Evolutionary conservation across 2,797 vertebrate genomes (phyloP), one percentile per base, ranked within the genome.

Genomic region (Phrynocephalus vlangalii): DNA sequence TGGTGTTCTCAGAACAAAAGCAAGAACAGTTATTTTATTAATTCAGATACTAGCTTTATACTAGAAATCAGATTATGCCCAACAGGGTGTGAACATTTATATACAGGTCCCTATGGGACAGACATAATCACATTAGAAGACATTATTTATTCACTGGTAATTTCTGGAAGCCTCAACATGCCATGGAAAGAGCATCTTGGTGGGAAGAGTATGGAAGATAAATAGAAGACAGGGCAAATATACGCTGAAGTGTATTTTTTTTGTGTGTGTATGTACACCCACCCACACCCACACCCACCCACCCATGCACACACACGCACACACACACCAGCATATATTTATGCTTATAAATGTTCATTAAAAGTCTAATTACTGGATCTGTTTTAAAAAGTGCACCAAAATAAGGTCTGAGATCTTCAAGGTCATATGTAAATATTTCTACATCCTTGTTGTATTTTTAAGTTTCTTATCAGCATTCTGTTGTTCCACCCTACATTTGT

Each of bases 71-170:
- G 86, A 88, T 87, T 87, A 89, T 28, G 83, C 87, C 93, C 91
- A 92, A 91, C 75, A 91, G 90, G 91, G 84, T 92, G 73, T 82
- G 92, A 93, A 92, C 79, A 79, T 89, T 82, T 92, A 83, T 1
- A 22, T 77, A 80, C 81, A 87, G 82, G 87, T 92, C 81, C 92
- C 87, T 79, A 75, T 83, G 85, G 71, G 75, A 93, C 90, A 52
- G 60, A 50, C 90, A 79, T 93, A 90, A 91, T 93, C 52, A 90
- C 20, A 90, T 91, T 88, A 83, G 80, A 16, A 82, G 44, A 67
- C 88, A 84, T 89, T 94, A 92, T 89, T 93, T 88, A 79, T 89
- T 88, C 16, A 91, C 70, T 81, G 85, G 85, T 85, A 88, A 89
- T 83, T 84, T 91, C 82, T 90, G 84, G 33, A 24, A 86, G 80